Base-by-base conservation (phyloP, 2,797 vertebrate species). In the Helostoma temminkii region DNA sequence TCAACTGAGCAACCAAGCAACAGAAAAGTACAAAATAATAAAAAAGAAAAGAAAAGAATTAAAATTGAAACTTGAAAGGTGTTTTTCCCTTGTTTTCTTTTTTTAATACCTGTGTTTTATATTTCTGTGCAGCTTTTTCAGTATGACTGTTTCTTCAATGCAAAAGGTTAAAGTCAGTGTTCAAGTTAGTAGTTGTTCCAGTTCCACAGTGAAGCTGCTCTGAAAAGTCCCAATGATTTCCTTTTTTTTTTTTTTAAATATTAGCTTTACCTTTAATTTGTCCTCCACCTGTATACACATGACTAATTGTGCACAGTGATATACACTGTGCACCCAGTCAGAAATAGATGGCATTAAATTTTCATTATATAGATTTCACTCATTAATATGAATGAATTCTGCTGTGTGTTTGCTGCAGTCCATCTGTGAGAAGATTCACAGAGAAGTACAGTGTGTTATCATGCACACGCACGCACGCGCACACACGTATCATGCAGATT, bases 311-410 rank as follows among this genome's bases (percentile, higher is more conserved):
- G 47, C 74, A 43, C 70, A 32, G 9, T 69, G 67, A 85, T 71
- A 64, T 67, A 72, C 61, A 74, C 66, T 22, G 64, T 74, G 46
- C 59, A 61, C 16, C 66, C 43, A 56, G 80, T 83, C 83, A 87
- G 84, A 89, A 89, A 91, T 85, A 83, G 72, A 88, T 78, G 60
- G 61, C 83, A 92, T 93, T 86, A 92, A 90, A 91, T 82, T 92
- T 93, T 93, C 78, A 93, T 89, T 66, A 83, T 91, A 92, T 90
- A 90, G 92, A 93, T 94, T 89, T 86, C 85, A 67, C 80, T 93
- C 85, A 89, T 94, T 91, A 92, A 93, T 90, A 93, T 93, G 89
- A 88, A 94, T 88, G 85, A 89, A 83, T 61, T 79, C 81, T 82
- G 86, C 86, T 91, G 88, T 88, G 89, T 83, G 85, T 84, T 77